Evolutionary conservation across 2,888 invertebrate species (phyloP).

Genomic region (Dynastes hyllus): DNA sequence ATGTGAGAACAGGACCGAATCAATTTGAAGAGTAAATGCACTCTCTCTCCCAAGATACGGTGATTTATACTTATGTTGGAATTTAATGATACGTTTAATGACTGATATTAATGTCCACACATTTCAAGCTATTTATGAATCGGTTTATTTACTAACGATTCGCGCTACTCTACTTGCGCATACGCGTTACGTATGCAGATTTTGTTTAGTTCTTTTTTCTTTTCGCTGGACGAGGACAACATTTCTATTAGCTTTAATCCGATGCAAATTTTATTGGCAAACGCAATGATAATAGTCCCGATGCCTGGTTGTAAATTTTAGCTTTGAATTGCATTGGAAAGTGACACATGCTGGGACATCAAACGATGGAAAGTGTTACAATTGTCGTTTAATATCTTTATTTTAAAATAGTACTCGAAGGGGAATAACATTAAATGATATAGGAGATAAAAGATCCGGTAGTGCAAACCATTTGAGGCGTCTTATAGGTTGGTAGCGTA

Average conservation of each 20-base stretch:
- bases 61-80: conserved; percentile 44
- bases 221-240: background rate
- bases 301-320: background rate
- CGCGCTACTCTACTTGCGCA: background rate
- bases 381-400: background rate
- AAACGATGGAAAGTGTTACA: conserved; percentile 8
- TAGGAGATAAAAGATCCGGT: background rate
- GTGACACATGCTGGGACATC: background rate
- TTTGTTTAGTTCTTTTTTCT: background rate
- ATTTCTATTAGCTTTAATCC: background rate
- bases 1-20: background rate
- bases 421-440: conserved; percentile 1
- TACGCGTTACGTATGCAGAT: background rate
- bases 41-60: conserved; percentile 29
- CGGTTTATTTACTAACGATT: conserved; percentile 35
- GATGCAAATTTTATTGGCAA: conserved; percentile 26
- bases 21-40: conserved; percentile 1
- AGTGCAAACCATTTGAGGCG: background rate
- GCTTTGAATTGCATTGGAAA: conserved; percentile 19
- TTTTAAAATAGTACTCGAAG: background rate
- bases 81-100: conserved; percentile 29
- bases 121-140: conserved; percentile 40
- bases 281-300: background rate
- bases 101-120: conserved; percentile 41
- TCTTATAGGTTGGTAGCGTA: too few relatives aligned